These are phyloP conservation scores for Dryobota labecula DNA, from an alignment of 2,888 invertebrate species.

Conservation along the genomic window DNA sequence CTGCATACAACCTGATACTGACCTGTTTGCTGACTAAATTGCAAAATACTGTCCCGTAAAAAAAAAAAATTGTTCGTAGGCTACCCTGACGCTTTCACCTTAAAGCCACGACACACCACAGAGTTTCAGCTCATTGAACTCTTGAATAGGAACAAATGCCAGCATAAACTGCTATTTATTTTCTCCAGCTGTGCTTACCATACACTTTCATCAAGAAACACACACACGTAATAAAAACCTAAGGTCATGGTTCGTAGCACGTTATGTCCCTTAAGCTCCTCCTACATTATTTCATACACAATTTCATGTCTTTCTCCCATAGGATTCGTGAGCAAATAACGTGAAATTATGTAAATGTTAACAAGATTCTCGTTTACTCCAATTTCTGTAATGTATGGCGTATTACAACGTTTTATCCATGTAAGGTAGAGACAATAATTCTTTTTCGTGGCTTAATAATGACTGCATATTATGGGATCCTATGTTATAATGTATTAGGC, in stretches of 20 bases:
- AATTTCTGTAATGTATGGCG: slow-evolving; percentile 20
- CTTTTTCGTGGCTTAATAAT: slow-evolving; percentile 7
- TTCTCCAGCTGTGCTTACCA: not conserved
- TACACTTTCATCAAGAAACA: not conserved
- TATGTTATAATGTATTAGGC: not conserved
- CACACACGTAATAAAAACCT: not conserved
- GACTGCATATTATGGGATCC: not conserved
- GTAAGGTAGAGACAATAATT: not conserved
- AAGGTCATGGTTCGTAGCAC: not conserved
- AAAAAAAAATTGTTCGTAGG: too few species aligned
- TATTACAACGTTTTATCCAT: slow-evolving; percentile 10
- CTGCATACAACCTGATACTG: too few species aligned
- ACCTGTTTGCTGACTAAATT: too few species aligned
- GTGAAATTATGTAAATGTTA: slow-evolving; percentile 60
- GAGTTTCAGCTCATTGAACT: not conserved
- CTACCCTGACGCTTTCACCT: too few species aligned
- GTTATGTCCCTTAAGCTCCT: slow-evolving; percentile 15
- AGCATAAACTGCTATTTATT: not conserved
- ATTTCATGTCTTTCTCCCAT: slow-evolving; percentile 46
- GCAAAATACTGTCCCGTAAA: too few species aligned
- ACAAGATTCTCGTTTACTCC: slow-evolving; percentile 42
- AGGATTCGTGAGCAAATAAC: slow-evolving; percentile 51
- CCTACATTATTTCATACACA: slow-evolving; percentile 45
- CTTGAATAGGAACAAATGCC: not conserved
- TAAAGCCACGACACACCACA: not conserved